Evolutionary conservation across 2,888 invertebrate genomes (phyloP), one percentile per base, ranked within the genome.

Genomic region (Lycaena phlaeas): DNA sequence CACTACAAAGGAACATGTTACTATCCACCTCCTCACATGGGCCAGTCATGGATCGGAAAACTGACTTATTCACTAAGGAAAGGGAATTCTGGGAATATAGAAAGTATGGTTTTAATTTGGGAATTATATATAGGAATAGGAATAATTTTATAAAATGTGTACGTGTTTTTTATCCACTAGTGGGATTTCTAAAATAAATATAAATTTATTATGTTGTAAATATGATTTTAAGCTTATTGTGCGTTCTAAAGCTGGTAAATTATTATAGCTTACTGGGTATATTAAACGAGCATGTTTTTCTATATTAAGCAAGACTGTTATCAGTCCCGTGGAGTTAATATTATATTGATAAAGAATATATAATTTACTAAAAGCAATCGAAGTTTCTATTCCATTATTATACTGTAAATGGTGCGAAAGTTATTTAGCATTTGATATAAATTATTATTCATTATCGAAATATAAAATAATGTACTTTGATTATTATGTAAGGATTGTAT

Each of bases 241-340:
- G 14, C 10, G 40, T 40, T 31, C 40, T 28, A 28, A 9, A 14
- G 22, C 14, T 40, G 2, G 22, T 31, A 27, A 30, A 2, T 14
- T 40, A 26, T 31, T 25, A 6, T 27, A 27, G 17, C 27, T 2
- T 18, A 11, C 14, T 2, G 36, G 15, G 9, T 30, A 17, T 7
- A 30, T 30, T 15, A 30, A 15, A 2, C 2, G 2, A n/a, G 14
- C 14, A 9, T 27, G 29, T n/a, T n/a, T n/a, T n/a, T n/a, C n/a
- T n/a, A n/a, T n/a, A n/a, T n/a, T n/a, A n/a, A n/a, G n/a, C n/a
- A n/a, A n/a, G n/a, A n/a, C n/a, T n/a, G n/a, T n/a, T n/a, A n/a
- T n/a, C n/a, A n/a, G n/a, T n/a, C n/a, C n/a, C n/a, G 22, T 41
- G 14, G 10, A 4, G 10, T 25, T 30, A 30, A 30, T 15, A 17